Conservation (phyloP, 1,140 invertebrate species). For the Lordiphosa stackelbergi region DNA sequence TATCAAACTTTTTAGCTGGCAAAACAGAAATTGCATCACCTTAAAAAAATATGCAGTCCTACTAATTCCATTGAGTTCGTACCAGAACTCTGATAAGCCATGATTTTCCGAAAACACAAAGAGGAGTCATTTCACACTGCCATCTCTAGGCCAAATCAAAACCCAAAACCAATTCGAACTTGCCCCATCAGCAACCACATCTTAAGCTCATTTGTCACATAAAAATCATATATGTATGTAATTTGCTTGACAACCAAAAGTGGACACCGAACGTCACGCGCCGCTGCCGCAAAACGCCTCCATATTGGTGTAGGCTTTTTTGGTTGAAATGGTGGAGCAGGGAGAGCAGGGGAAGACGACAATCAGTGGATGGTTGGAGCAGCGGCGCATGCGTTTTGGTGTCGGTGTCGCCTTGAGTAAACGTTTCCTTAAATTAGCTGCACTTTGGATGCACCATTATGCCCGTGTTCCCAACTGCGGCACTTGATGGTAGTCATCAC, state of each 20-base stretch:
- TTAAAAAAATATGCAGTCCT: too few relatives aligned
- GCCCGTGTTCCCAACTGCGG: conserved; percentile 8
- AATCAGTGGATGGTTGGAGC: conserved; percentile 5
- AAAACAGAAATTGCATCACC: too few relatives aligned
- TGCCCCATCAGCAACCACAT: conserved; percentile 61
- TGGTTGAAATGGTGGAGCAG: conserved; percentile 9
- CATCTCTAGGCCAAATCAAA: conserved; percentile 21
- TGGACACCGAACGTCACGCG: conserved; percentile 66
- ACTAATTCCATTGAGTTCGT: too few relatives aligned
- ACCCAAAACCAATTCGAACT: conserved; percentile 29
- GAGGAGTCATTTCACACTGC: conserved; percentile 11
- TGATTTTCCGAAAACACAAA: too few relatives aligned
- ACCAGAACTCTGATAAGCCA: too few relatives aligned
- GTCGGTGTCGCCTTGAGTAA: conserved; percentile 48
- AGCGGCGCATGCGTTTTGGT: conserved; percentile 40
- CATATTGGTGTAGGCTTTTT: conserved; percentile 65
- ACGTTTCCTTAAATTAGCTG: conserved; percentile 73
- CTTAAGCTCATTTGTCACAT: conserved; percentile 74
- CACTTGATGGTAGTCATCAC: conserved; percentile 27
- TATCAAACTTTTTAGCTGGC: too few relatives aligned
- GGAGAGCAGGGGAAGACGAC: background rate
- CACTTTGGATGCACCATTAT: conserved; percentile 62
- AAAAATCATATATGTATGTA: conserved; percentile 75
- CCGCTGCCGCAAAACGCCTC: conserved; percentile 62
- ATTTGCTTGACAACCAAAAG: conserved; percentile 74